A percentile compares a stretch with the other conserved stretches of the same genome.
phyloP scores from a whole-genome alignment of 2,113 vertebrate species.

The Gymnarchus niloticus region DNA sequence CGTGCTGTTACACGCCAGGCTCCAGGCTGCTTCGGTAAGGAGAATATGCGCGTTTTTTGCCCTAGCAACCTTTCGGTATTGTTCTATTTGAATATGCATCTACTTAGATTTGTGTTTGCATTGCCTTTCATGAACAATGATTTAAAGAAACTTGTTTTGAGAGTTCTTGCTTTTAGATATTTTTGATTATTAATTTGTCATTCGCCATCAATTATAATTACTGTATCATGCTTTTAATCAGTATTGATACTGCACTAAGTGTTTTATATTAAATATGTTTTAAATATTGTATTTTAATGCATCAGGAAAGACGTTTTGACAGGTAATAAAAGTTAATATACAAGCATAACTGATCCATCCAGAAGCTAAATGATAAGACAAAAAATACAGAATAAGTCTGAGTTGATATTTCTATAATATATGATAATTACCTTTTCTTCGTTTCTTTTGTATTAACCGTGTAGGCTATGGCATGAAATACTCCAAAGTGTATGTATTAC shows the following conservation, averaged over 20 bases:
- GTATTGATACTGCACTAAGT: not conserved
- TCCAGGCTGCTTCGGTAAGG: slow-evolving; percentile 7
- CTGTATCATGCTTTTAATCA: not conserved
- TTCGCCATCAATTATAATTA: not conserved
- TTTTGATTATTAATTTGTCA: not conserved
- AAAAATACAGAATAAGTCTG: not conserved
- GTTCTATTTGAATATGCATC: not conserved
- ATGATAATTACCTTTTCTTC: not conserved
- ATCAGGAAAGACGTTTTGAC: not conserved
- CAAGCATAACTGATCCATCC: not conserved
- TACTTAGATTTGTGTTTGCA: not conserved
- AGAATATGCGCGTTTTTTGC: not conserved
- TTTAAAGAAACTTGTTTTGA: not conserved
- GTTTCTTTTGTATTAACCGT: not conserved
- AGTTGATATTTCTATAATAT: not conserved
- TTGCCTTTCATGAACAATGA: not conserved
- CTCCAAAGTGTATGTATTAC: not conserved
- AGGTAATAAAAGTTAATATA: not conserved
- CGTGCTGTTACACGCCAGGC: not conserved
- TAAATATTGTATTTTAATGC: not conserved
- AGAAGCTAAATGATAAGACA: not conserved
- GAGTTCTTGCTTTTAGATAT: not conserved
- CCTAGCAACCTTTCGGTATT: not conserved
- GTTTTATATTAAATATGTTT: not conserved
- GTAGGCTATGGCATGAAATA: not conserved